Evolutionary conservation across 2,113 vertebrate species (phyloP).

Genomic region (Antigone vipio): DNA sequence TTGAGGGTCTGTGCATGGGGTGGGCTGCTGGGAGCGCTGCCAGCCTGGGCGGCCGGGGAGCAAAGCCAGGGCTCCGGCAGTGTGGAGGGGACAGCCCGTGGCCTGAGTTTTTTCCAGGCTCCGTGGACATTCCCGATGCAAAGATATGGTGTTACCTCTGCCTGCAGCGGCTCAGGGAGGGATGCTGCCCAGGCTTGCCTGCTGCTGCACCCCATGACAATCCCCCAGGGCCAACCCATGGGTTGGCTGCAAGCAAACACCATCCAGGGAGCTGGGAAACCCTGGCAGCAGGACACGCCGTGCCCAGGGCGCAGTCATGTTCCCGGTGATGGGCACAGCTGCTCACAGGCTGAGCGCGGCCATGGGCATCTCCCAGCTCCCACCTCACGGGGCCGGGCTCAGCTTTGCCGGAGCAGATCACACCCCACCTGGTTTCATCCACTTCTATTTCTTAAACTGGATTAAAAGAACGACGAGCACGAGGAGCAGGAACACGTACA

Average conservation of each 20-base stretch:
- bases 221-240: neutral
- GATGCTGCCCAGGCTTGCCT: neutral
- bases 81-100: neutral
- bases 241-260: neutral
- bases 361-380: neutral
- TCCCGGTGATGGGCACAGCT: neutral
- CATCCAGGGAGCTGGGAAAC: neutral
- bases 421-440: neutral
- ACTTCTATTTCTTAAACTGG: neutral
- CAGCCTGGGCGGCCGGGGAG: neutral
- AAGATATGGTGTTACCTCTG: neutral
- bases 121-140: neutral
- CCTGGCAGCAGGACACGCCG: neutral
- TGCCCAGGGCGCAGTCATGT: neutral
- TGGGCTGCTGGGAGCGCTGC: neutral
- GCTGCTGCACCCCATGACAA: neutral
- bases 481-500: neutral
- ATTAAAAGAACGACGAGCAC: neutral
- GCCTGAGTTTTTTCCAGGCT: neutral
- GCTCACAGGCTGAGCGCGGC: rapidly evolving
- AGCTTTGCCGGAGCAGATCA: neutral
- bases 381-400: rapidly evolving
- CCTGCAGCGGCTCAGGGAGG: neutral
- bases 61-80: neutral
- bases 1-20: rapidly evolving